Base-by-base conservation (phyloP, 2,113 vertebrate species). In the Cyrtonyx montezumae region DNA sequence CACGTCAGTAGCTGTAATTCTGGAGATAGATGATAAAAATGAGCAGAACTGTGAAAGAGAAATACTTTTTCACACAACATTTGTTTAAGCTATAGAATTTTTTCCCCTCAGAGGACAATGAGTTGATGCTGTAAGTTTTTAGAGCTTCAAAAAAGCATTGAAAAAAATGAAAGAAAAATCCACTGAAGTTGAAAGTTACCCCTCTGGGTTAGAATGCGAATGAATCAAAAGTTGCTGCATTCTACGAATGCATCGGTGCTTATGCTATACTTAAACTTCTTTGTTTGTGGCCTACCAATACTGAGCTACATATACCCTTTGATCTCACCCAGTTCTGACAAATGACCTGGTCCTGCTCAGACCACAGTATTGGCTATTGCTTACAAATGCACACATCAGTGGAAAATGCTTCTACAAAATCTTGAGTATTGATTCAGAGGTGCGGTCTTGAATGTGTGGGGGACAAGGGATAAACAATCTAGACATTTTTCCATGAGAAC, bases 21-120 rank as follows among this genome's bases (percentile, higher is more conserved):
- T 88, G 61, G 66, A 80, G 68, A 49, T 9, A 88, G 63, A 58
- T 93, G 66, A 63, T 30, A 70, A 80, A 90, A 88, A 71, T 30
- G 46, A 92, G 17, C 69, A 86, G 65, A 94, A 74, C 23, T 78
- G n/a, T 80, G 16, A 40, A 68, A 70, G 63, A 74, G 8, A 86
- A 90, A 67, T 43, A 58, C 20, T 74, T 90, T 62, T 67, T 34
- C 73, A 46, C 0, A 1, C 48, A 85, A 36, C 0, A 0, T 86
- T 84, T 82, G 46, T 76, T 91, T 87, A 67, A 88, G 34, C 13
- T 75, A 36, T 32, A n/a, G 51, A 61, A 34, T n/a, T 36, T 82
- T 84, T 75, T 76, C 16, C 28, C 48, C 51, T 71, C 0, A 0
- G 21, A 28, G 42, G 32, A 40, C 59, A 46, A 6, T 28, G 65